Evolutionary conservation across 2,888 invertebrate genomes (phyloP), one percentile per base, ranked within the genome.

Genomic region (Drosophila helvetica): DNA sequence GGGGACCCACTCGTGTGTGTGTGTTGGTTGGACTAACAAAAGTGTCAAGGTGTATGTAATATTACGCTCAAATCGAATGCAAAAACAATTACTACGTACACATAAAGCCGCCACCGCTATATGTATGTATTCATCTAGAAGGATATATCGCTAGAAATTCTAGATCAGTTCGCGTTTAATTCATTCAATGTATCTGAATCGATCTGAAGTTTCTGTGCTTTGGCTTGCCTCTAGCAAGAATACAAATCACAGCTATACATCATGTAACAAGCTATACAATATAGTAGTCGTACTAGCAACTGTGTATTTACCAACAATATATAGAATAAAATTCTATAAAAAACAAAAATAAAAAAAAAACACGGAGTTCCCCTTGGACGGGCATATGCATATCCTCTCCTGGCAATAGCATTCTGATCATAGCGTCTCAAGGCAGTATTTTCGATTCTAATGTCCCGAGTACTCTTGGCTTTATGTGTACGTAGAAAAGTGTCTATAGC

Each of bases 391-490:
- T 38, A 15, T 38, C 12, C 10, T 38, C 15, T 38, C 15, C 6
- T 38, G 38, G 38, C 38, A 15, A 38, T 15, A 38, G 38, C 38
- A 38, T 15, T 30, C 2, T 6, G 15, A 38, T 6, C 15, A 6
- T 15, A 15, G 15, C 15, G 15, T 38, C 38, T 6, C 38, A 38
- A 38, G 6, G 38, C 5, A 33, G 15, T 38, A 38, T 38, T 38
- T 38, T 2, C 38, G n/a, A 38, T 38, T 7, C 2, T 7, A 38
- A 38, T n/a, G 6, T n/a, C 7, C 7, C 38, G 38, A 15, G n/a
- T 38, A n/a, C 38, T 56, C 46, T 33, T 43, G 68, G 58, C 68
- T 68, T 68, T 68, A 68, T 68, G 68, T 68, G 68, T 68, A 68
- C 58, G 69, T 58, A 68, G 52, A 42, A 58, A 68, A 45, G 47